Evolutionary conservation across 2,888 invertebrate genomes (phyloP).

Genomic region (Morpho helenor): DNA sequence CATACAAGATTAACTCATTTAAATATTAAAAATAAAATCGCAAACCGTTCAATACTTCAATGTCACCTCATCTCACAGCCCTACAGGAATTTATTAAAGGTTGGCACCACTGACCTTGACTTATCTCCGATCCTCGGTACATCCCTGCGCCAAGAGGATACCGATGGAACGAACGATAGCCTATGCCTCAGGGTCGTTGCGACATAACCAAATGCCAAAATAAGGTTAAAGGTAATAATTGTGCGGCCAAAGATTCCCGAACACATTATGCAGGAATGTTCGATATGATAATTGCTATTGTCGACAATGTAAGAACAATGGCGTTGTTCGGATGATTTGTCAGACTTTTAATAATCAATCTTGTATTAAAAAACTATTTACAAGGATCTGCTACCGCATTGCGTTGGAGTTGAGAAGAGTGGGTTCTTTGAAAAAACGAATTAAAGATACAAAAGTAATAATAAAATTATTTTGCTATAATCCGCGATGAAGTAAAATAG

Average conservation of each 20-base stretch:
- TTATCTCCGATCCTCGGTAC: conserved; percentile 24
- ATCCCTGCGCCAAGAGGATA: conserved; percentile 21
- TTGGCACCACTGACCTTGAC: conserved; percentile 24
- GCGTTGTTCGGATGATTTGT: conserved; percentile 4
- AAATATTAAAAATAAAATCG: not conserved
- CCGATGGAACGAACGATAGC: conserved; percentile 38
- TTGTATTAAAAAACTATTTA: not conserved
- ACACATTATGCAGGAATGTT: conserved; percentile 59
- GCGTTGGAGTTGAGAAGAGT: not conserved
- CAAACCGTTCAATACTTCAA: not conserved
- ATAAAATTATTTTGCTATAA: no score
- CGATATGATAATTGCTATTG: conserved; percentile 36
- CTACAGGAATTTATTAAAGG: conserved; percentile 8
- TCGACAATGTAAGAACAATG: conserved; percentile 25
- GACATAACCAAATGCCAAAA: conserved; percentile 74
- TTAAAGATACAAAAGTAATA: no score
- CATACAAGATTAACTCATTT: no score
- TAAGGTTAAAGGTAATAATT: conserved; percentile 75
- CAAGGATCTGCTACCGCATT: not conserved
- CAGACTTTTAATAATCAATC: not conserved
- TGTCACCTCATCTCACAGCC: not conserved
- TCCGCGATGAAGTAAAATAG: no score
- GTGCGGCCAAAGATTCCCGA: conserved; percentile 38
- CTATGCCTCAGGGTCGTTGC: conserved; percentile 56
- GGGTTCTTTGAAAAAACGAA: no score